Base-by-base conservation (phyloP, 1,140 invertebrate species). In the Fopius arisanus region DNA sequence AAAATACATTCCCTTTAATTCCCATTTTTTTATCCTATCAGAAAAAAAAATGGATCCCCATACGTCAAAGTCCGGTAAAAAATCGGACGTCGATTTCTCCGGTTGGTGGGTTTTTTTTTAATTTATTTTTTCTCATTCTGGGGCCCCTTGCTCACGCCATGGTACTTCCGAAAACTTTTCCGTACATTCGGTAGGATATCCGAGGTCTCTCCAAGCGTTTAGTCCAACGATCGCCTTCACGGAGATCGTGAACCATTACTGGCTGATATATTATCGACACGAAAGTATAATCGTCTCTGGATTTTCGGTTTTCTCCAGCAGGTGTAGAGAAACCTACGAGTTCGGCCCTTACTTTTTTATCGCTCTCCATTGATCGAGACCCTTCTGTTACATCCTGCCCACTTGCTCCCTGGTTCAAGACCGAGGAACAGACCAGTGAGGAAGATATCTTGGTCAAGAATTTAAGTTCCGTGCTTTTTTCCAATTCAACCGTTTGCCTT, bases 211-310 rank as follows among this genome's bases (percentile, higher is more conserved):
- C n/a, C n/a, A 31, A 78, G 76, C 79, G 76, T 80, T 78, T 80
- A 78, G 78, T 59, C 54, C 54, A 74, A 79, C 77, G 75, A 81
- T 82, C 80, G 79, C 65, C 74, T 76, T 74, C 77, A 73, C 75
- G 74, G 78, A 37, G 74, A 80, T 82, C 78, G 82, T 74, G 79
- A 77, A 76, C 83, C 81, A 84, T 87, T 87, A 87, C 80, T 76
- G 74, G 75, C 77, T 83, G 82, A 86, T 87, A 83, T 84, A 85
- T 86, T 85, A 85, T 83, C 82, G 78, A 80, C 79, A 77, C 79
- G 80, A 84, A 84, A 83, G 81, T 84, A 84, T 86, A 86, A 86
- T 86, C 83, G 82, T 62, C 71, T 67, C 10, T 68, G n/a, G 48
- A 37, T 23, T 70, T 66, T 67, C 59, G 51, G 51, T 40, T 74